Base-by-base conservation (phyloP, 1,140 invertebrate species). In the Pogonus chalceus region DNA sequence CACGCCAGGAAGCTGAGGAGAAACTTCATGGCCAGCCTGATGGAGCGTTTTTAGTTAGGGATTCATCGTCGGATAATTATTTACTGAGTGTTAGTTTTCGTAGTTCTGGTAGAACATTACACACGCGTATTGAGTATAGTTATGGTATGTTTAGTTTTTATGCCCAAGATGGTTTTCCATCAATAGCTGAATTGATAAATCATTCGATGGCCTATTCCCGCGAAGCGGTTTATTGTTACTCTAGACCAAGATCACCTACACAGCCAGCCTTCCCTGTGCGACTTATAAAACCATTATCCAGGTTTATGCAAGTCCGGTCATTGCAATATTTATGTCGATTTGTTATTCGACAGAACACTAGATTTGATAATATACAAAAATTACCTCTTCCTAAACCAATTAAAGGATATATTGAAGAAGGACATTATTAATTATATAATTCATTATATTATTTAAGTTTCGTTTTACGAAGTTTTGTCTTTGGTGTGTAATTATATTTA, bases 321-420 rank as follows among this genome's bases (percentile, higher is more conserved):
- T 69, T 90, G 54, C 83, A 87, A 66, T 83, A 87, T 69, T 71
- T 90, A 20, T 88, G 87, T 64, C 74, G 86, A 50, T 87, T 88
- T 71, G 82, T 87, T 18, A 86, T 90, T 54, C 72, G 86, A 61
- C 81, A 87, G 59, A 79, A 82, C 68, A 82, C 79, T 52, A 72
- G 81, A 58, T 69, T 81, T 55, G 83, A 87, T 63, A 81, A 88
- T 63, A 84, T 88, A 64, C 76, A 83, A 56, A 77, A 82, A 56
- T 67, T 88, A 62, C 84, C 84, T 58, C 72, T 89, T 60, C 87
- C 87, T 54, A 75, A 73, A 52, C 76, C 76, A 57, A 75, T 88
- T 52, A 80, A 83, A 62, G 76, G 76, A 54, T 88, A 82, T 64
- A 72, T 85, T 58, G 73, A 76, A 67, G 78, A 79, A 71, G 57